Percentiles rank a stretch among this genome's conserved stretches.
These are phyloP conservation scores for Drepana falcataria DNA, from an alignment of 2,888 invertebrate species.

Conservation along the genomic window DNA sequence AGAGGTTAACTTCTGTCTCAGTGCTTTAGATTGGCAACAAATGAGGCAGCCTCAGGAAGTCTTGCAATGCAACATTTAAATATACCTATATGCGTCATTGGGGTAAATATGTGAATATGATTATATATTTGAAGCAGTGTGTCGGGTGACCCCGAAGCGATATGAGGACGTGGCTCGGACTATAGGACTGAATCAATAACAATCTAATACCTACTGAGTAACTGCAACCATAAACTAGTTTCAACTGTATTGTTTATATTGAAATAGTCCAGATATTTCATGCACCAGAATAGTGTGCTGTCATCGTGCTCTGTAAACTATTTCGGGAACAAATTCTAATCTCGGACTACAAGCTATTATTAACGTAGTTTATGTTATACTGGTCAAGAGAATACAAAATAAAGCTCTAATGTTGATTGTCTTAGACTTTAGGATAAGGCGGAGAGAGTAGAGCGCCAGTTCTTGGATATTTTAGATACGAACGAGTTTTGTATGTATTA, in stretches of 20 bases:
- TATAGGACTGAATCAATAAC: no score
- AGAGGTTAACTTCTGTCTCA: not conserved
- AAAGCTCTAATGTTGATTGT: no score
- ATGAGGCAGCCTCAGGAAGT: not conserved
- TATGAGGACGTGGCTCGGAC: not conserved
- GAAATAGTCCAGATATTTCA: slow-evolving; percentile 1
- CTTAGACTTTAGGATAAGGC: no score
- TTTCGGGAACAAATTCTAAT: not conserved
- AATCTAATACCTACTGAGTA: no score
- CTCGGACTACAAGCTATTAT: not conserved
- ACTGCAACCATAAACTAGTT: no score
- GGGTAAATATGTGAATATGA: no score
- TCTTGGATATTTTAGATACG: no score
- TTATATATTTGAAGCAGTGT: no score
- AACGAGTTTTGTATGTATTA: no score
- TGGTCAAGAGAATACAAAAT: no score
- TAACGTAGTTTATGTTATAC: not conserved
- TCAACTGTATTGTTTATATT: not conserved
- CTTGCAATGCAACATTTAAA: not conserved
- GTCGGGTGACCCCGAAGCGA: not conserved
- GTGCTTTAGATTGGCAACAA: not conserved
- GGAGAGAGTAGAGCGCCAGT: no score
- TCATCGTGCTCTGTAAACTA: not conserved
- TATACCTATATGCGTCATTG: not conserved
- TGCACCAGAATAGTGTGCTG: not conserved